Conservation (phyloP, 2,888 invertebrate genomes). For the Melanostoma mellinum region DNA sequence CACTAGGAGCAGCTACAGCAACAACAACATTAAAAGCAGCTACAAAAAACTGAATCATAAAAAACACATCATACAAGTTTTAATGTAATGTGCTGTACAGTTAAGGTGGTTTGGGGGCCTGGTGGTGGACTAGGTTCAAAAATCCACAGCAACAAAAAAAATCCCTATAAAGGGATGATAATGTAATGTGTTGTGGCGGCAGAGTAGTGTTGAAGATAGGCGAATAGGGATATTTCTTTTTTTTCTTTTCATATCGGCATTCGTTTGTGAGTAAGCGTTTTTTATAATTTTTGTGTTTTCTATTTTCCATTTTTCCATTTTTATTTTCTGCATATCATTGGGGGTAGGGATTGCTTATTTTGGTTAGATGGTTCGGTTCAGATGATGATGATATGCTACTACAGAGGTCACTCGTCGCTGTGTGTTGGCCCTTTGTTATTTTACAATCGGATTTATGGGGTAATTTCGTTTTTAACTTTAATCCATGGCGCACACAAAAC, state of each 20-base stretch:
- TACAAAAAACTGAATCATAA: conserved; percentile 51
- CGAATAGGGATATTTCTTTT: conserved; percentile 52
- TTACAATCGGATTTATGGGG: conserved; percentile 72
- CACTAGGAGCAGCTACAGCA: conserved; percentile 1
- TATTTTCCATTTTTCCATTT: conserved; percentile 35
- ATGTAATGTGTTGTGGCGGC: conserved; percentile 66
- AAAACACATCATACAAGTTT: conserved; percentile 72
- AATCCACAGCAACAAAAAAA: conserved; percentile 54
- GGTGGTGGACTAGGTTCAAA: conserved; percentile 64
- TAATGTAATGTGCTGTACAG: conserved; percentile 69
- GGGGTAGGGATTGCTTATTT: conserved; percentile 58
- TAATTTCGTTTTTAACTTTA: conserved; percentile 72
- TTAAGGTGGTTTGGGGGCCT: conserved; percentile 34
- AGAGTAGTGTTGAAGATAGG: conserved; percentile 68
- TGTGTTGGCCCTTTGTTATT: conserved; percentile 65
- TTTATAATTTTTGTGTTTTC: conserved; percentile 38
- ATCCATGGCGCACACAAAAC: conserved; percentile 61
- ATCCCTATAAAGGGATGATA: conserved; percentile 63
- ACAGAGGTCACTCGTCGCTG: conserved; percentile 8
- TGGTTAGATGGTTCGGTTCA: conserved; percentile 60
- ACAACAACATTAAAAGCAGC: conserved; percentile 11
- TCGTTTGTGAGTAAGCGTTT: conserved; percentile 57
- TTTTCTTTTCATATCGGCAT: conserved; percentile 58
- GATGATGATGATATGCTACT: conserved; percentile 36
- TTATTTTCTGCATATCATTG: conserved; percentile 22